These are phyloP conservation scores for Caenorhabditis virilis DNA, from an alignment of 2,888 invertebrate species.

Conservation along the genomic window DNA sequence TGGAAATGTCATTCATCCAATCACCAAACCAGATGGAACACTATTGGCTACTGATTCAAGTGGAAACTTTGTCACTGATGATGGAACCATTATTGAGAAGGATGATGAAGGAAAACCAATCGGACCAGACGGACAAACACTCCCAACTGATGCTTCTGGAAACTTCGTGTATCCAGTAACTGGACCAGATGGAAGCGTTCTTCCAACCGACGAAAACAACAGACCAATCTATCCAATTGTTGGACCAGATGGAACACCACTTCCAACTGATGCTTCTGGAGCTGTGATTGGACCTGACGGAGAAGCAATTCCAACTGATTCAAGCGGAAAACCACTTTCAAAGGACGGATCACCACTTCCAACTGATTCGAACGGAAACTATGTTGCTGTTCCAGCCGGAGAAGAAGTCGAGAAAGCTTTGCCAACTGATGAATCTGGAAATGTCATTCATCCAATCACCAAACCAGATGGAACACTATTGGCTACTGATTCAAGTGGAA, in stretches of 20 bases:
- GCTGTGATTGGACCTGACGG: conserved; percentile 2
- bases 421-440: conserved; percentile 27
- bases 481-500: conserved; percentile 23
- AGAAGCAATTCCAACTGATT: conserved; percentile 8
- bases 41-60: conserved; percentile 2
- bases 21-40: conserved; percentile 5
- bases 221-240: conserved; percentile 4
- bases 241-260: conserved; percentile 7
- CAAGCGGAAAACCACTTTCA: conserved; percentile 17
- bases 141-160: conserved; percentile 2
- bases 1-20: conserved; percentile 7
- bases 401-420: not conserved
- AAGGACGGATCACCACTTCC: conserved; percentile 4
- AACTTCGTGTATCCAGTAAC: conserved; percentile 6
- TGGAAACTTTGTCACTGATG: conserved; percentile 4
- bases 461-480: conserved; percentile 18
- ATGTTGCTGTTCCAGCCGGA: conserved; percentile 14
- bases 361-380: conserved; percentile 15
- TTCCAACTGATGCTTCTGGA: conserved; percentile 6
- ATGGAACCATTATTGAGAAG: conserved; percentile 5
- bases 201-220: conserved; percentile 5
- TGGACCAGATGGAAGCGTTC: conserved; percentile 41
- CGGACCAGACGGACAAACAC: conserved; percentile 5
- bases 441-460: conserved; percentile 26
- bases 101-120: conserved; percentile 7